phyloP scores from a whole-genome alignment of 2,888 invertebrate genomes.

The Drosophila dives region DNA sequence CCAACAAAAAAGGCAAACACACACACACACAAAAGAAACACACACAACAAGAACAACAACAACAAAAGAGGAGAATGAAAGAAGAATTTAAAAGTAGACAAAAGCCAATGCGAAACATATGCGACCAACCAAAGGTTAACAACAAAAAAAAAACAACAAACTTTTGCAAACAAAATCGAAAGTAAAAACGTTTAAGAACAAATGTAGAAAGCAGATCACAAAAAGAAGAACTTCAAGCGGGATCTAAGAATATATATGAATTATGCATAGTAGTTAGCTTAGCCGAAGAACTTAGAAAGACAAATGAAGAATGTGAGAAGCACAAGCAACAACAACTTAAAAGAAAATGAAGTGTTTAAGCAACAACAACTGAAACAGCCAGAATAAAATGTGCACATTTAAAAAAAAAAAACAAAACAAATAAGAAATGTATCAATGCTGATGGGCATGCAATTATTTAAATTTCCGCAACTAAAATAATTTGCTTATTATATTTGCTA shows the following conservation, averaged over 20 bases:
- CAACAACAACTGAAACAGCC: slow-evolving; percentile 33
- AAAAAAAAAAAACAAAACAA: slow-evolving; percentile 4
- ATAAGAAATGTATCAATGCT: slow-evolving; percentile 20
- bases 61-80: slow-evolving; percentile 18
- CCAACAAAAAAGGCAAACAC: slow-evolving; percentile 55
- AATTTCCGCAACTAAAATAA: slow-evolving; percentile 34
- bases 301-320: slow-evolving; percentile 9
- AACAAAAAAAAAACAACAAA: slow-evolving; percentile 49
- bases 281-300: slow-evolving; percentile 42
- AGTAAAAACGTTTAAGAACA: slow-evolving; percentile 21
- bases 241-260: slow-evolving; percentile 31
- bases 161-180: slow-evolving; percentile 49
- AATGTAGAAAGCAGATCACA: slow-evolving; percentile 15
- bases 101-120: slow-evolving; percentile 77
- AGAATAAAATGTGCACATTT: slow-evolving; percentile 25
- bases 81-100: slow-evolving; percentile 18
- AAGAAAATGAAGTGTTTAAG: slow-evolving; percentile 43
- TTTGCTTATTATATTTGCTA: slow-evolving; percentile 56
- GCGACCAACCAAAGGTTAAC: slow-evolving; percentile 80
- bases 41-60: slow-evolving; percentile 38
- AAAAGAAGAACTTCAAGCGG: slow-evolving; percentile 6
- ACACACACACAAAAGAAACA: slow-evolving; percentile 35
- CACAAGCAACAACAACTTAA: slow-evolving; percentile 30
- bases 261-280: slow-evolving; percentile 54
- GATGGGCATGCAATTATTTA: slow-evolving; percentile 32